Evolutionary conservation across 2,797 vertebrate species (phyloP), one percentile per base, ranked within the genome.

Genomic region (Acrossocheilus fasciatus): DNA sequence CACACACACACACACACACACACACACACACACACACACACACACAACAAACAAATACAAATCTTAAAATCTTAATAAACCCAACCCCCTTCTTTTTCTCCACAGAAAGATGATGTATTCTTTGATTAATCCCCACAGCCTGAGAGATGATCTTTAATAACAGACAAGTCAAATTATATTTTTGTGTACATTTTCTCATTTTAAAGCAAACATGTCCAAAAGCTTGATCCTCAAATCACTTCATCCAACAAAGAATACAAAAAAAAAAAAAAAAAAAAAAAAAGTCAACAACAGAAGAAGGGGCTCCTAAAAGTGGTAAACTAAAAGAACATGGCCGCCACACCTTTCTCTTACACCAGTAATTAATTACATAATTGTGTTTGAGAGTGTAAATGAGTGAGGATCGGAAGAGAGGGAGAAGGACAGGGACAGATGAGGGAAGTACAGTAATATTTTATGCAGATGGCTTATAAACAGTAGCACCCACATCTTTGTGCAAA

Each of bases 391-490:
- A 64, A 64, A 85, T 83, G 83, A 82, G 66, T 70, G 79, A 64
- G 57, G 39, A 66, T 20, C 30, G 12, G 62, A 83, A 72, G 72
- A 85, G 50, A 68, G 59, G 77, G 70, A 81, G 64, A 78, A 59
- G 81, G 62, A 83, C 68, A 69, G 54, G 74, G 66, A 62, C 52
- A 45, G 59, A 79, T 78, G 74, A 87, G 64, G 54, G 64, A 83
- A 75, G 85, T 89, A 87, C 80, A 88, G 72, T 86, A 79, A 89
- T 86, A 88, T 88, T 86, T 87, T 91, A 89, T 91, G 86, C 86
- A 91, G 85, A 91, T 91, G 88, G 89, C 89, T 91, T 91, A 90
- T 91, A 89, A 90, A 90, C 88, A 87, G 78, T 89, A 90, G 89
- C 89, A 91, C 89, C 89, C 89, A 88, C 89, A 81, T 86, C 89